Evolutionary conservation across 1,140 invertebrate species (phyloP), one percentile per base, ranked within the genome.

Genomic region (Orussus abietinus): DNA sequence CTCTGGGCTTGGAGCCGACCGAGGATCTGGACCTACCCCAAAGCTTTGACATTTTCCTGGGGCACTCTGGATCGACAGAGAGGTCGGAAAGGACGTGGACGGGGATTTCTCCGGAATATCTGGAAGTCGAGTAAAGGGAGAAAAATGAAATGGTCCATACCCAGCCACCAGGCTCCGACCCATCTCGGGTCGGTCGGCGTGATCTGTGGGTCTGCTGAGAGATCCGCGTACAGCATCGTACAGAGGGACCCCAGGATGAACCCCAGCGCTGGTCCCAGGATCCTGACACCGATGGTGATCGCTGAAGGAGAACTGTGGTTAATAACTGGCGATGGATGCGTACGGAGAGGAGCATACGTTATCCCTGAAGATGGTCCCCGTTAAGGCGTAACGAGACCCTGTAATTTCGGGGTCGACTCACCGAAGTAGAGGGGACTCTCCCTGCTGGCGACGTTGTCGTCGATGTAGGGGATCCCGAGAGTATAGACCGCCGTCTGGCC

Each of bases 341-440:
- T n/a, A n/a, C n/a, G n/a, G n/a, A n/a, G n/a, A n/a, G n/a, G n/a
- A n/a, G n/a, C n/a, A n/a, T n/a, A n/a, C n/a, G n/a, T n/a, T n/a
- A n/a, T n/a, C n/a, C n/a, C n/a, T n/a, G n/a, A n/a, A n/a, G n/a
- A n/a, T n/a, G 17, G 14, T 33, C 20, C 31, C 31, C 31, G 20
- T 33, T 33, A 33, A 33, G 20, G 20, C 31, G 31, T 33, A 18
- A 33, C 31, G 31, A 33, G 31, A 39, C 30, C 38, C 34, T 22
- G 34, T 36, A 22, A 22, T 36, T 36, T 36, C 17, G 17, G 17
- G 17, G 19, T 21, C 6, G 21, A 76, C 77, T 84, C 70, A 90
- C 87, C 87, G 72, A 94, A 92, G 73, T 95, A 95, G 44, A 94
- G 78, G n/a, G 92, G 90, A 31, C 90, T 92, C 64, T 94, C 90